Evolutionary conservation across 1,140 invertebrate genomes (phyloP).

Genomic region (Prorops nasuta): DNA sequence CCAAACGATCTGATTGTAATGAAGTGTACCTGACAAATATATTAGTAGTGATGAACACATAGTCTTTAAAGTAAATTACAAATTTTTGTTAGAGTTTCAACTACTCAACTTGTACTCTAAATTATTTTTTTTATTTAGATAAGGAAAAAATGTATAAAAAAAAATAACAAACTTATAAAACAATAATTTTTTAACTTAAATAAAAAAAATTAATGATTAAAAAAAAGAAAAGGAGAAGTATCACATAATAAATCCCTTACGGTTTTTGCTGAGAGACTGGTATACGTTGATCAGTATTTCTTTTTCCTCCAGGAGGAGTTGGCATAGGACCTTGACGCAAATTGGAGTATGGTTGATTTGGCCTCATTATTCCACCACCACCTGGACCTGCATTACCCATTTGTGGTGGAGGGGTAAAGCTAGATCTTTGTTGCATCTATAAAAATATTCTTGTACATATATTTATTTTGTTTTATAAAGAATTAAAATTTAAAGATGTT

Average conservation of each 20-base stretch:
- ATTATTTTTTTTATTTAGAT: too few species aligned
- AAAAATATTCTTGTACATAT: constrained; percentile 7
- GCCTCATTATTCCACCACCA: constrained; percentile 61
- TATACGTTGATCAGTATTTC: constrained; percentile 62
- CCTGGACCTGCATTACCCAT: constrained; percentile 54
- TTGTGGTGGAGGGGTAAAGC: constrained; percentile 58
- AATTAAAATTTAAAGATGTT: constrained; percentile 20
- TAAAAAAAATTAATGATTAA: constrained; percentile 20
- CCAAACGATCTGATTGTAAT: background rate
- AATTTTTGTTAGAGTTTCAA: too few species aligned
- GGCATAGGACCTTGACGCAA: constrained; percentile 62
- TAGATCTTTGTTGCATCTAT: constrained; percentile 56
- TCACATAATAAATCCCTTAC: constrained; percentile 42
- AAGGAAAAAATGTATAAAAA: constrained; percentile 9
- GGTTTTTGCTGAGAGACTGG: constrained; percentile 65
- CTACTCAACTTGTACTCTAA: too few species aligned
- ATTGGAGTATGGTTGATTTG: constrained; percentile 59
- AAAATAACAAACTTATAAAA: background rate
- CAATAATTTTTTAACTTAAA: background rate
- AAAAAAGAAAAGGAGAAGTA: constrained; percentile 15
- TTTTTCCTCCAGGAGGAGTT: constrained; percentile 60
- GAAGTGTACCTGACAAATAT: background rate
- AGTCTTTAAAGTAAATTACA: too few species aligned
- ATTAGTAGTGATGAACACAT: background rate
- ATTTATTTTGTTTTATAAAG: constrained; percentile 1